These are phyloP conservation scores for Marronus borbonicus DNA, from an alignment of 2,888 invertebrate species.

Conservation along the genomic window DNA sequence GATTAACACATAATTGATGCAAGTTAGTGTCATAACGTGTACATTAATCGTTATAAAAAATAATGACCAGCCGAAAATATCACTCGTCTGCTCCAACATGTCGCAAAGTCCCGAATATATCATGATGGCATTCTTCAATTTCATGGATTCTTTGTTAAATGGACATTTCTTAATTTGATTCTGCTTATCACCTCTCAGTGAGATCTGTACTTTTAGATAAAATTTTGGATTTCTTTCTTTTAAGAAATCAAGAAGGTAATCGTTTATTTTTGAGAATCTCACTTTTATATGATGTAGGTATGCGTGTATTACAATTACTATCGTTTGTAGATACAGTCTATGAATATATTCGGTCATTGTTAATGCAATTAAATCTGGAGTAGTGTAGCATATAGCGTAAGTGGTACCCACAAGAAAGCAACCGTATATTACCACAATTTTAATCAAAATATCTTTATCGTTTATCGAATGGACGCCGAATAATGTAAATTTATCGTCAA, in stretches of 20 bases:
- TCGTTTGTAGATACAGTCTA: not conserved
- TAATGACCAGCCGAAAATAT: slow-evolving; percentile 23
- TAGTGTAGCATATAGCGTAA: not conserved
- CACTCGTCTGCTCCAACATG: not conserved
- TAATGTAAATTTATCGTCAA: not conserved
- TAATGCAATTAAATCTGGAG: not conserved
- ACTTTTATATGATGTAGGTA: not conserved
- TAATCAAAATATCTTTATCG: not conserved
- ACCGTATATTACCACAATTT: not conserved
- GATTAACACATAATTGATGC: slow-evolving; percentile 10
- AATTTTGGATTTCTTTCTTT: not conserved
- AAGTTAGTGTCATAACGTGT: not conserved
- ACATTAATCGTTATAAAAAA: slow-evolving; percentile 10
- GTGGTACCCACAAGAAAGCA: not conserved
- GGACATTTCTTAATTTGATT: not conserved
- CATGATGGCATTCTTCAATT: not conserved
- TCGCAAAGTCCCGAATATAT: slow-evolving; percentile 5
- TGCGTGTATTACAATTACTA: not conserved
- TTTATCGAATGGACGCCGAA: not conserved
- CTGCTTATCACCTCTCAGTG: not conserved
- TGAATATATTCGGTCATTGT: not conserved
- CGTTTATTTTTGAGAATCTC: slow-evolving; percentile 2
- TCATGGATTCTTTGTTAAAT: not conserved
- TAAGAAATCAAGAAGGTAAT: not conserved
- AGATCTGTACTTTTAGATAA: not conserved